A percentile compares a stretch with the other conserved stretches of the same genome.
phyloP scores from a whole-genome alignment of 2,888 invertebrate species.

The Dynastes grantii region DNA sequence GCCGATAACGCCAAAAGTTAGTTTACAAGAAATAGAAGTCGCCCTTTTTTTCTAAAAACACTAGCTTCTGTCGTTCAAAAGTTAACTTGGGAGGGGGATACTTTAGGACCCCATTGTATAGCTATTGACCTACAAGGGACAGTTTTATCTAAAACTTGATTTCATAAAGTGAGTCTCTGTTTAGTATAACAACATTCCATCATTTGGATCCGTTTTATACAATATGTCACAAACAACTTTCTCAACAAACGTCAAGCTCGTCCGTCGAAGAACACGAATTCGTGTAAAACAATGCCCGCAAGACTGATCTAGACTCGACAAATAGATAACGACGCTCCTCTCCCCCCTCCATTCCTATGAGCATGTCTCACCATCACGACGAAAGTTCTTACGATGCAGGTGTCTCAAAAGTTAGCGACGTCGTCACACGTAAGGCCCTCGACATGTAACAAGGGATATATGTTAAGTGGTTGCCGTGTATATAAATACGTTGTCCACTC shows the following conservation, averaged over 20 bases:
- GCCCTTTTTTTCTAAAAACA: too few species aligned
- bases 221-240: background rate
- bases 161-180: too few species aligned
- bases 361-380: constrained; percentile 4
- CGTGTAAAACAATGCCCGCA: background rate
- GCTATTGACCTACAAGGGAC: too few species aligned
- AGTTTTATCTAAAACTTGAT: too few species aligned
- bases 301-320: constrained; percentile 5
- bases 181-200: too few species aligned
- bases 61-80: too few species aligned
- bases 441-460: constrained; percentile 25
- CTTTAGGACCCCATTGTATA: too few species aligned
- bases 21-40: too few species aligned
- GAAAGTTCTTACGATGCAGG: constrained; percentile 9
- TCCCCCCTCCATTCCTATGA: background rate
- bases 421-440: constrained; percentile 11
- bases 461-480: constrained; percentile 5
- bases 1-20: too few species aligned
- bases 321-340: background rate
- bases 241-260: background rate
- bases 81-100: too few species aligned
- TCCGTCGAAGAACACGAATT: background rate
- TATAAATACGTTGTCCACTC: constrained; percentile 60
- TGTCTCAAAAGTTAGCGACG: constrained; percentile 27
- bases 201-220: background rate